Conservation (phyloP, 1,140 invertebrate species). For the Monomorium pharaonis region DNA sequence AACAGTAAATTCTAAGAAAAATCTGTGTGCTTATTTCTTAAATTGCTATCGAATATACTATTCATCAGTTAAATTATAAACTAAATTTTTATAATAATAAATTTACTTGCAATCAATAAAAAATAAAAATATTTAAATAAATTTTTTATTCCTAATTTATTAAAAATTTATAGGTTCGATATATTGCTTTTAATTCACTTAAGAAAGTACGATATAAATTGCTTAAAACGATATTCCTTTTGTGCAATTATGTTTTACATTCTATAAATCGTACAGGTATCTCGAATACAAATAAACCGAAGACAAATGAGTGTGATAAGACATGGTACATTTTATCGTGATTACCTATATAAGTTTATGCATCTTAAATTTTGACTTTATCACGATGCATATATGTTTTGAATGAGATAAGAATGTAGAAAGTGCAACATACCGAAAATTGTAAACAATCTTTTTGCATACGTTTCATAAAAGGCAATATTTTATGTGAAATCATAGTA, state of each 20-base stretch:
- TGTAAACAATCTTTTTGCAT: neutral
- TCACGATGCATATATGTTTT: neutral
- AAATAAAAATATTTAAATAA: neutral
- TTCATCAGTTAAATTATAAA: neutral
- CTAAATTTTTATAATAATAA: neutral
- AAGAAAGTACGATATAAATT: neutral
- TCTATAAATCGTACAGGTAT: neutral
- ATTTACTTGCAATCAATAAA: neutral
- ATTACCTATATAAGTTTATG: neutral
- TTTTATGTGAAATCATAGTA: neutral
- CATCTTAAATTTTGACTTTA: neutral
- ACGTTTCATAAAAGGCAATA: neutral
- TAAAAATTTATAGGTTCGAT: neutral
- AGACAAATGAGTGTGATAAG: slow-evolving; percentile 14
- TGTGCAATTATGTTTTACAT: neutral
- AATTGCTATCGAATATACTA: neutral
- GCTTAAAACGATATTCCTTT: neutral
- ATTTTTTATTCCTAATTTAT: neutral
- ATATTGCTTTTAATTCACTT: neutral
- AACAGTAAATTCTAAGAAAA: too few species aligned
- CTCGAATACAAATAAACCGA: neutral
- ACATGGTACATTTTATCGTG: neutral
- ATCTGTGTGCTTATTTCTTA: neutral
- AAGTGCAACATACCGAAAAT: neutral
- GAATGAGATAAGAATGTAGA: neutral